Percentiles rank a stretch among this genome's conserved stretches.
These are phyloP conservation scores for Rostratula benghalensis DNA, from an alignment of 2,113 vertebrate genomes.

Conservation along the genomic window DNA sequence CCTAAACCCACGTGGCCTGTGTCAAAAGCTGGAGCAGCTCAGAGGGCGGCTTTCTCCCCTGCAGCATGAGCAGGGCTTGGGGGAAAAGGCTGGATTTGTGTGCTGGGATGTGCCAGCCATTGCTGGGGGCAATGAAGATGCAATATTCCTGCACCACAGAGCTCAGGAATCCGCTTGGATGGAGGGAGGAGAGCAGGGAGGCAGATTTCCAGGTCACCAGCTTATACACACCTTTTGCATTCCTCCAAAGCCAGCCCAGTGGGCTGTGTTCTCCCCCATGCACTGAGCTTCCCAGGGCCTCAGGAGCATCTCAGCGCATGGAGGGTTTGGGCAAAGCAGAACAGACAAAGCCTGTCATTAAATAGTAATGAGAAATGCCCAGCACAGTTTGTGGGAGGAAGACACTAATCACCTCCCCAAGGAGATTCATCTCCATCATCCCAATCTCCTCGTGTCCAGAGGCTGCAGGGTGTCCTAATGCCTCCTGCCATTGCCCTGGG, in stretches of 20 bases:
- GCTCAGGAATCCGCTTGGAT: fast-evolving
- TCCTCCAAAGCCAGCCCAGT: neutral
- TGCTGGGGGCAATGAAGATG: fast-evolving
- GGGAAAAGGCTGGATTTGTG: neutral
- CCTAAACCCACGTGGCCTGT: neutral
- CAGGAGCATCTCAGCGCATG: neutral
- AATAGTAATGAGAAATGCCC: neutral
- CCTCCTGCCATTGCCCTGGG: neutral
- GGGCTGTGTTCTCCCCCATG: neutral
- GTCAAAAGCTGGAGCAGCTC: neutral
- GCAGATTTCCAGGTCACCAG: neutral
- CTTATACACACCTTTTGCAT: neutral
- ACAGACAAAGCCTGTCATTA: neutral
- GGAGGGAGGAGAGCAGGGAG: neutral
- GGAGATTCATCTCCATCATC: conserved; percentile 9
- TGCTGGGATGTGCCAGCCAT: neutral
- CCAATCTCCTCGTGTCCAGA: neutral
- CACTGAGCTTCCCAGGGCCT: neutral
- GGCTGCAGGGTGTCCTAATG: neutral
- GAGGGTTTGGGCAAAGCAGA: neutral
- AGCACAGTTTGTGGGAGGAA: neutral
- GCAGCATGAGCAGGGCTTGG: fast-evolving
- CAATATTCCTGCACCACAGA: no score
- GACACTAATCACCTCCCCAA: neutral
- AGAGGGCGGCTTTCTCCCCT: neutral